Percentiles rank a stretch among this genome's conserved stretches.
phyloP scores from a whole-genome alignment of 1,140 invertebrate species.

The Dendrolimus punctatus region DNA sequence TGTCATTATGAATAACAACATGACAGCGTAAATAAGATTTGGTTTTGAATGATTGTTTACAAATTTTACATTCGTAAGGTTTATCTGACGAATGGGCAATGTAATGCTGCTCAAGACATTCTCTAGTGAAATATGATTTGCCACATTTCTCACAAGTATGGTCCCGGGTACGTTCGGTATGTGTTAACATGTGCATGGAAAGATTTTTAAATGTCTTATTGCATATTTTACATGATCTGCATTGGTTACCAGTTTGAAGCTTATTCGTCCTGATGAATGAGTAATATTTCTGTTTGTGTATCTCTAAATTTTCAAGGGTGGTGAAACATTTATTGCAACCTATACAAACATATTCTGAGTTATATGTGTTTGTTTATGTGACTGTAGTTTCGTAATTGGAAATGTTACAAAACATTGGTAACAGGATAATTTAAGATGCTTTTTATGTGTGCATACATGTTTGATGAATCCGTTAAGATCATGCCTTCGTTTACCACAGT shows the following conservation, averaged over 20 bases:
- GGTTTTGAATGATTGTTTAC: conserved; percentile 73
- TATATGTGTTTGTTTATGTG: conserved; percentile 16
- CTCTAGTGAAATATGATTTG: conserved; percentile 51
- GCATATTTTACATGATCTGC: conserved; percentile 43
- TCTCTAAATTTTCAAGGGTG: conserved; percentile 12
- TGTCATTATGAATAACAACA: conserved; percentile 77
- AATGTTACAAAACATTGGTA: conserved; percentile 21
- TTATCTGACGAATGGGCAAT: conserved; percentile 78
- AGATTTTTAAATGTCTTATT: conserved; percentile 48
- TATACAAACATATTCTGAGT: conserved; percentile 12
- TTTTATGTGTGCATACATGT: conserved; percentile 21
- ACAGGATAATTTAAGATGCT: conserved; percentile 22
- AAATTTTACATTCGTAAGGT: conserved; percentile 82
- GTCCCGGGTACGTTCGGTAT: conserved; percentile 43
- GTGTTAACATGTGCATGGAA: conserved; percentile 41
- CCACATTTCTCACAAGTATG: conserved; percentile 57
- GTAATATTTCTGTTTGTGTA: conserved; percentile 17
- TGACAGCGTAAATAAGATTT: conserved; percentile 62
- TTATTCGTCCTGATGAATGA: conserved; percentile 11
- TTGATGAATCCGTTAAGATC: conserved; percentile 19
- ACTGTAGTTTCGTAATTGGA: conserved; percentile 4
- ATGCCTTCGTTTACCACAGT: conserved; percentile 20
- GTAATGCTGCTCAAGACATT: conserved; percentile 71
- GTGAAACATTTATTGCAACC: conserved; percentile 25
- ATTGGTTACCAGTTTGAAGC: conserved; percentile 23